These are phyloP conservation scores for Tetragnatha versicolor DNA, from an alignment of 1,140 invertebrate species.

Conservation along the genomic window DNA sequence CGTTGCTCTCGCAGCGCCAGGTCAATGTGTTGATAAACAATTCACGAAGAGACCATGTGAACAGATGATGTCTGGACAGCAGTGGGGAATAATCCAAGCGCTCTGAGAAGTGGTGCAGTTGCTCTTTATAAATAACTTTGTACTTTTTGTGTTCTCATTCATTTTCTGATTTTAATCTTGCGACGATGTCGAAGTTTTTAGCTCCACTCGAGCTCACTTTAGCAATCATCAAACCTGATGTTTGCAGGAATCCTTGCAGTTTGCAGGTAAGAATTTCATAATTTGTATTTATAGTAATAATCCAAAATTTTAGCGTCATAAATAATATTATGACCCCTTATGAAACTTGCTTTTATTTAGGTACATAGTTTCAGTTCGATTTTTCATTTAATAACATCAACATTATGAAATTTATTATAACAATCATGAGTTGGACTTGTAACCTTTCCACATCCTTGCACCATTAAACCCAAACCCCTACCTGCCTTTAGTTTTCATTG, in stretches of 20 bases:
- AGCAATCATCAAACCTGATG: constrained; percentile 59
- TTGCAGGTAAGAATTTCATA: constrained; percentile 21
- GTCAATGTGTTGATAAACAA: constrained; percentile 54
- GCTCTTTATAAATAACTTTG: no score
- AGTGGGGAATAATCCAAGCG: constrained; percentile 30
- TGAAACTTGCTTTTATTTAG: no score
- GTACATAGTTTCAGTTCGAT: background rate
- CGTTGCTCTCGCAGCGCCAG: constrained; percentile 50
- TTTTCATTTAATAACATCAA: no score
- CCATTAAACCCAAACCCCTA: no score
- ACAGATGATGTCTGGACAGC: constrained; percentile 37
- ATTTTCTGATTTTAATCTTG: no score
- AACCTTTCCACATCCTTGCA: no score
- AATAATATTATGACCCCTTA: no score
- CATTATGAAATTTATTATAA: no score
- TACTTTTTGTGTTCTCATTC: no score
- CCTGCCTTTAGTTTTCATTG: no score
- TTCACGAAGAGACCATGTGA: constrained; percentile 47
- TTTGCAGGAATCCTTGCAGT: constrained; percentile 54
- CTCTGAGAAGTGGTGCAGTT: background rate
- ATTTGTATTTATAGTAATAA: background rate
- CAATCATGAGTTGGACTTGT: no score
- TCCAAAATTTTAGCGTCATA: no score
- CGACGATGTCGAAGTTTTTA: constrained; percentile 37
- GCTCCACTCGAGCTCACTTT: constrained; percentile 56